phyloP scores from a whole-genome alignment of 92 coral and sea anemone genomes.

The Montipora capitata region DNA sequence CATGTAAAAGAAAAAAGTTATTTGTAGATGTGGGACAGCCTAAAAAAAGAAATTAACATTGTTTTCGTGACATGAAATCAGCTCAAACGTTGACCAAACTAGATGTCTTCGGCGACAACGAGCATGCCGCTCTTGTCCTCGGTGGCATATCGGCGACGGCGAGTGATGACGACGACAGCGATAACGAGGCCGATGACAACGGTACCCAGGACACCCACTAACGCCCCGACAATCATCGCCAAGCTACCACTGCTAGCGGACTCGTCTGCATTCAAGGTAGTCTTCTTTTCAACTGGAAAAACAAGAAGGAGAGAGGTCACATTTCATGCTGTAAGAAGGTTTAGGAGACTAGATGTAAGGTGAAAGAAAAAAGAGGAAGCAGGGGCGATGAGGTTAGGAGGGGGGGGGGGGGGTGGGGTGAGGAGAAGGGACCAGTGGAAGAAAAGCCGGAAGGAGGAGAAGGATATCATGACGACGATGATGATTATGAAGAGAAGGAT shows the following conservation, averaged over 20 bases:
- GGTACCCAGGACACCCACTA: slow-evolving; percentile 42
- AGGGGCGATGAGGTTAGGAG: not conserved
- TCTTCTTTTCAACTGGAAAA: not conserved
- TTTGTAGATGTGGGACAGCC: no score
- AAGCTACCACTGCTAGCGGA: slow-evolving; percentile 1
- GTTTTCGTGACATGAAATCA: not conserved
- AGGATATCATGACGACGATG: no score
- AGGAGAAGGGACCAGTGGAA: not conserved
- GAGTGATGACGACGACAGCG: slow-evolving; percentile 21
- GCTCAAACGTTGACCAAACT: slow-evolving; percentile 1
- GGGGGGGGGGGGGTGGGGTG: not conserved
- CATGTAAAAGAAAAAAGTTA: no score
- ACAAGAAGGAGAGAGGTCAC: not conserved
- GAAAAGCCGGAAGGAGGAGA: not conserved
- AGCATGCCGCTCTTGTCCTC: not conserved
- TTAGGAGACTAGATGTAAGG: not conserved
- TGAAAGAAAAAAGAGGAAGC: not conserved
- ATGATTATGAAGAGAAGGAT: not conserved
- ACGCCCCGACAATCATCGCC: slow-evolving; percentile 14
- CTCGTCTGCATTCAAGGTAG: not conserved
- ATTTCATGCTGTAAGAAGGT: not conserved
- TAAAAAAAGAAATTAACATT: no score
- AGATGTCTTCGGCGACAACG: slow-evolving; percentile 39
- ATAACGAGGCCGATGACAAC: slow-evolving; percentile 24
- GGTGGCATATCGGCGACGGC: slow-evolving; percentile 24